Evolutionary conservation across 2,113 vertebrate species (phyloP), one percentile per base, ranked within the genome.

Genomic region (Hypocryptadius cinnamomeus): DNA sequence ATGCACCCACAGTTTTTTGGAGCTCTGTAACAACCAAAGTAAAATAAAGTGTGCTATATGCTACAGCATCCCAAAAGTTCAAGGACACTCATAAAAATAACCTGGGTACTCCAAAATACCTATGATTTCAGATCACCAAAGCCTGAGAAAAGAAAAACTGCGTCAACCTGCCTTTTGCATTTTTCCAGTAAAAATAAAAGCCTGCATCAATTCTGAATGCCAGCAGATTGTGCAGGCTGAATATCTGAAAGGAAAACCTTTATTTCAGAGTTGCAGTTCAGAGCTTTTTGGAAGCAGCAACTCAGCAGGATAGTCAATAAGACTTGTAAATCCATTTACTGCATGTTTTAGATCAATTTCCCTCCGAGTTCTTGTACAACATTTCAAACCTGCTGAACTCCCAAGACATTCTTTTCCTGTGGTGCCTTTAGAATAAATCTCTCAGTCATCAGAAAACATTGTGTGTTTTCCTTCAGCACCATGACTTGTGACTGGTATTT

Each of bases 331-430:
- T 91, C 35, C 48, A 77, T 93, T 85, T 94, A 84, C 83, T 84
- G 33, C 47, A 65, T 90, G 51, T 82, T 92, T 92, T 74, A 95
- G 63, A 94, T 92, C 73, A 61, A 89, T 95, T 92, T 94, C 70
- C 60, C 71, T 80, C 48, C 69, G 53, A 81, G 30, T 82, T 87
- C 79, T 91, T 90, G 69, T 63, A 63, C 63, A 92, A 59, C 13
- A 70, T 59, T 93, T 82, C 59, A 87, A 87, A 92, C 45, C 22
- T 86, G 33, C 50, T 60, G 69, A 95, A 87, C 14, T 8, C 28
- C 54, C 12, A 40, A 88, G 87, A 84, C 2, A 3, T 87, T 59
- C 9, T 86, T 91, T 59, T 88, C 74, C 51, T 53, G n/a, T 54
- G 27, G 44, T 50, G 30, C 23, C 37, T 81, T 78, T 87, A 77